Base-by-base conservation (phyloP, 1,140 invertebrate genomes). In the Drosophila tristis region DNA sequence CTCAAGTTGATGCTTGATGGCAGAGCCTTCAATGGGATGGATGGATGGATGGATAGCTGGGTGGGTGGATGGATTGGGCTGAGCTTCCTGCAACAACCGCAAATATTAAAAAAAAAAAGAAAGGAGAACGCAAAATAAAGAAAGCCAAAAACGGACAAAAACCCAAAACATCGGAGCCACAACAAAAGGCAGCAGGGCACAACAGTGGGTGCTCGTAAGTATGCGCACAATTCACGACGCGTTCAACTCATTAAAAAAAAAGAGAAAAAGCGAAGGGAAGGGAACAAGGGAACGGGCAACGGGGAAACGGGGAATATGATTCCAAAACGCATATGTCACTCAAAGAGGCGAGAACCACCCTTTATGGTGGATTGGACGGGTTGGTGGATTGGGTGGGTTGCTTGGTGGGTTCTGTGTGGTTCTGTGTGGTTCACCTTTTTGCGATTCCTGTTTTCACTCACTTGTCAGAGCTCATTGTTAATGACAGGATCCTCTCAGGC, bases 171-270 rank as follows among this genome's bases (percentile, higher is more conserved):
- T 61, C 51, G 42, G 13, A 26, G 42, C 47, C 55, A 45, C 29
- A 63, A 57, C 68, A 73, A 63, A 54, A 9, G n/a, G 15, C 48
- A 50, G n/a, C 4, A 13, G 39, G 29, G 61, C 31, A 73, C 25
- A 70, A 59, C 49, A 42, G 44, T 75, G 73, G 71, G 72, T 75
- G 72, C 72, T 54, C 2, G 0, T 29, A 65, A 39, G 72, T 80
- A 75, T 78, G 78, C 72, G 74, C 80, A 80, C 71, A 80, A 78
- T 72, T 78, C 8, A 35, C 35, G 11, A 39, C 11, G 11, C 87
- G 82, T 85, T 90, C 80, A 75, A 75, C 78, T 90, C 82, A 90
- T 90, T 90, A 90, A 25, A 25, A 25, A 25, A 25, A 76, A 39
- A 48, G 56, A 20, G 16, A 5, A 56, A 56, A 43, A 16, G 44